Evolutionary conservation across 1,140 invertebrate genomes (phyloP), one percentile per base, ranked within the genome.

Genomic region (Mycetomoellerius zeteki): DNA sequence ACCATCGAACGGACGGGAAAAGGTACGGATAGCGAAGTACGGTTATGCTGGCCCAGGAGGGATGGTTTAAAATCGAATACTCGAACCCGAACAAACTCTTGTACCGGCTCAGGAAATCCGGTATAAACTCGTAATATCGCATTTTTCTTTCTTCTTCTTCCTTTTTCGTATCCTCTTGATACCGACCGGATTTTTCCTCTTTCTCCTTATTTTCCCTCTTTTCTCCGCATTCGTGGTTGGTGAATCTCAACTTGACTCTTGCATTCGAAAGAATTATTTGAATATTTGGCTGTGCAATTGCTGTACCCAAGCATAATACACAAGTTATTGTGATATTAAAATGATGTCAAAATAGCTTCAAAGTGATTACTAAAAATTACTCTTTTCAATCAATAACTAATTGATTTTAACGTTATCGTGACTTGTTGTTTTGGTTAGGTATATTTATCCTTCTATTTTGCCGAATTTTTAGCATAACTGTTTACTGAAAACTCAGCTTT

Each of bases 41-140:
- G 87, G 84, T 88, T 90, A 90, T 89, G 80, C 90, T 47, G 52
- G 71, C 82, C 52, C 52, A 54, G 50, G 58, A 33, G 89, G 62
- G 77, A 75, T 87, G 87, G 75, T 89, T 84, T 86, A 88, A 91
- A 91, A 91, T 92, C 90, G 91, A 91, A 91, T 91, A 88, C 82
- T 91, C 88, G 75, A 81, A 62, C 84, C 76, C 47, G 89, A 89
- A 87, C 88, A 87, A 89, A 85, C 88, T 82, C 88, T 91, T 89
- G 87, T 88, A 78, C 62, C 72, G 37, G 76, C 71, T 47, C 37
- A 86, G 56, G 71, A 54, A 81, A 90, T 37, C 89, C 69, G 86
- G 86, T 88, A 91, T 91, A 90, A 91, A 90, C 89, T 91, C 89
- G 90, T 90, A 91, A 91, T 88, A 72, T 87, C 72, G 73, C 85